Conservation (phyloP, 30 jellyfish, hydroid and myxozoan genomes). For the Pelagia noctiluca region DNA sequence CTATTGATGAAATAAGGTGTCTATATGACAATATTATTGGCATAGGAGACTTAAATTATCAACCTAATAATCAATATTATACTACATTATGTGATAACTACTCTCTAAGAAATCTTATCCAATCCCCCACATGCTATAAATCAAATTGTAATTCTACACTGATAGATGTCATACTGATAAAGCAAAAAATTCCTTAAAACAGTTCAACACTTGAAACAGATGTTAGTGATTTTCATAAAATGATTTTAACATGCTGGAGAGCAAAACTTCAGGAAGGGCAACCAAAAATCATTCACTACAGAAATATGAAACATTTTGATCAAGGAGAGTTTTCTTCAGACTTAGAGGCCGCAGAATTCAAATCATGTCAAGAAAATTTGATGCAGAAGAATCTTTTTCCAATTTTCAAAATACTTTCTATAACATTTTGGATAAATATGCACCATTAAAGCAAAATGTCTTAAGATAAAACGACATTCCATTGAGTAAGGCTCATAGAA, state of each 20-base stretch:
- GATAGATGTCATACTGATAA: neutral
- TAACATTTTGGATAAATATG: neutral
- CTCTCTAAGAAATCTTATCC: neutral
- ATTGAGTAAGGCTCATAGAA: neutral
- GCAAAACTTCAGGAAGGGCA: neutral
- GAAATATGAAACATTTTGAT: neutral
- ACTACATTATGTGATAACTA: neutral
- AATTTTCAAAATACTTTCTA: neutral
- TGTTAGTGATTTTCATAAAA: neutral
- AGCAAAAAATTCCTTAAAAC: too few species aligned
- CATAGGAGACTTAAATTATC: neutral
- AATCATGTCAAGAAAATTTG: neutral
- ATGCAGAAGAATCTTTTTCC: neutral
- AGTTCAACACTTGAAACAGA: neutral
- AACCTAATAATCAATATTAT: neutral
- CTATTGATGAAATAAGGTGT: neutral
- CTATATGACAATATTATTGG: neutral
- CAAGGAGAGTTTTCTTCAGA: neutral
- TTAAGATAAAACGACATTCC: neutral
- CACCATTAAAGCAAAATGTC: neutral
- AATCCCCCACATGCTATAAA: neutral
- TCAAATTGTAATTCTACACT: neutral
- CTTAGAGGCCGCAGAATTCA: neutral
- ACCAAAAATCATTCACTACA: neutral
- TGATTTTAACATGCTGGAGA: neutral